A percentile compares a stretch with the other conserved stretches of the same genome.
phyloP scores from a whole-genome alignment of 1,140 invertebrate species.

The Heterodera carotae region DNA sequence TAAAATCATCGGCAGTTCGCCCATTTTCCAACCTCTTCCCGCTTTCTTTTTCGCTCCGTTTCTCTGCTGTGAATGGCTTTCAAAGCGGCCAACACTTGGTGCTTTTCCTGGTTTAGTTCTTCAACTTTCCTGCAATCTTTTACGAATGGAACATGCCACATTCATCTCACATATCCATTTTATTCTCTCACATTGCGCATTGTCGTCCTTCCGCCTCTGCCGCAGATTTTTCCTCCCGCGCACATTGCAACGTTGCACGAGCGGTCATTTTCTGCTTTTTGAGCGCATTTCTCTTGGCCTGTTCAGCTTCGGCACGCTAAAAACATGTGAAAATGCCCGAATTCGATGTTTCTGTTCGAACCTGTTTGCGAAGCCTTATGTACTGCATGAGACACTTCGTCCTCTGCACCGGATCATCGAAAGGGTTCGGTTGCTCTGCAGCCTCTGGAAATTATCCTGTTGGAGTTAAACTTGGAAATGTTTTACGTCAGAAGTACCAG shows the following conservation, averaged over 20 bases:
- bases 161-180: neutral
- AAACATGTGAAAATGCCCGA: neutral
- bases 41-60: conserved; percentile 22
- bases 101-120: conserved; percentile 9
- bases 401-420: conserved; percentile 38
- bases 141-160: neutral
- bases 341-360: neutral
- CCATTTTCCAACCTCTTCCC: conserved; percentile 23
- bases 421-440: conserved; percentile 20
- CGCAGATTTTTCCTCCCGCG: conserved; percentile 10
- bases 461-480: no score
- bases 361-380: conserved; percentile 35
- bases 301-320: conserved; percentile 35
- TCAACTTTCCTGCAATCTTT: conserved; percentile 20
- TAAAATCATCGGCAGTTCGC: neutral
- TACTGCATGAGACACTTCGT: conserved; percentile 39
- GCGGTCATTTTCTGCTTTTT: conserved; percentile 44
- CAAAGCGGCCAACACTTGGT: conserved; percentile 13
- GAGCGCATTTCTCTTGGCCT: conserved; percentile 41
- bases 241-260: conserved; percentile 36
- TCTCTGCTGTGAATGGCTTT: conserved; percentile 21
- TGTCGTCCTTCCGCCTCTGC: conserved; percentile 16
- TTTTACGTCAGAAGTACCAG: neutral
- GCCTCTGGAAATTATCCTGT: neutral
- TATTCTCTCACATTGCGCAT: neutral